Evolutionary conservation across 2,113 vertebrate species (phyloP).

Genomic region (Tursiops truncatus): DNA sequence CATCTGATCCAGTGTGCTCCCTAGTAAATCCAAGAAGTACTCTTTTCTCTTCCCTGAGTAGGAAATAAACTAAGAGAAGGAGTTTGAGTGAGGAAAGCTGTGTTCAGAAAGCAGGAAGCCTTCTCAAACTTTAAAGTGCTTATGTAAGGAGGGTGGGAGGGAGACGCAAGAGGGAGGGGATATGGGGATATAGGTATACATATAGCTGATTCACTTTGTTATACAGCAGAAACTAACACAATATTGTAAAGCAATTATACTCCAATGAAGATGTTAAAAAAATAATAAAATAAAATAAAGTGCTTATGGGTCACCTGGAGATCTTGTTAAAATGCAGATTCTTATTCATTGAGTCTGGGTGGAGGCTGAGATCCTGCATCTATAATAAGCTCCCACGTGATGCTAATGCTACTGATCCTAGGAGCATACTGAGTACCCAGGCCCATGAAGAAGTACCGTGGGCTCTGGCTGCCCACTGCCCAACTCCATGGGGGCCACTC

Average conservation of each 20-base stretch:
- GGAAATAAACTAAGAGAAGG: background rate
- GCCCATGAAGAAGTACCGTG: background rate
- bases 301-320: background rate
- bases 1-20: too few species aligned
- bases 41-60: background rate
- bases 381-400: background rate
- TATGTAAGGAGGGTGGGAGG: too few species aligned
- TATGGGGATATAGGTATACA: too few species aligned
- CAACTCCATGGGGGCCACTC: background rate
- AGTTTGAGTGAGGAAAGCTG: background rate
- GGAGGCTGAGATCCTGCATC: background rate
- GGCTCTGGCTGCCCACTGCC: background rate
- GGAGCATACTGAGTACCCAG: background rate
- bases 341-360: background rate
- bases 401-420: background rate
- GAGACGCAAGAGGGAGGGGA: too few species aligned
- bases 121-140: background rate
- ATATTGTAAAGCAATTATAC: too few species aligned
- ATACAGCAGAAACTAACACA: too few species aligned
- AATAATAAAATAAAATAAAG: too few species aligned
- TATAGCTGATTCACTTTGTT: too few species aligned
- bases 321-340: background rate
- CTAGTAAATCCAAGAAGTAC: background rate
- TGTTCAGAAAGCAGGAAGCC: background rate
- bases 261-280: too few species aligned